Percentiles rank a stretch among this genome's conserved stretches.
Evolutionary conservation across 2,888 invertebrate genomes (phyloP).

Genomic region (Bellardia pandia): DNA sequence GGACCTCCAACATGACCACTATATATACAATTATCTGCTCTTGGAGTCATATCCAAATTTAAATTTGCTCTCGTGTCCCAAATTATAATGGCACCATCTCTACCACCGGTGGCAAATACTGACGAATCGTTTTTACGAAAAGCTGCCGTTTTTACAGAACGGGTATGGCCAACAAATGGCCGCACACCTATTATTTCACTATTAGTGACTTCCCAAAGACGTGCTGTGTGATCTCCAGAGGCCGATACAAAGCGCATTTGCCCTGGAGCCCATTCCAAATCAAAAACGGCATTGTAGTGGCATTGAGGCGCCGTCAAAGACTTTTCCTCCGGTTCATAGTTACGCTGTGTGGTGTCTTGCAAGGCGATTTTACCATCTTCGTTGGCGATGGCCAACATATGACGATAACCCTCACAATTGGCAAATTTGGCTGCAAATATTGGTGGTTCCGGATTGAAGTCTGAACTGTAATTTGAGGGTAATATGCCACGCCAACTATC

Average conservation of each 20-base stretch:
- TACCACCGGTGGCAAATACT: slow-evolving; percentile 93
- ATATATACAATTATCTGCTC: slow-evolving; percentile 89
- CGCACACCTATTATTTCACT: slow-evolving; percentile 84
- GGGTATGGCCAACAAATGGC: slow-evolving; percentile 90
- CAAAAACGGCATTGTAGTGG: slow-evolving; percentile 95
- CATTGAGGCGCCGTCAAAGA: slow-evolving; percentile 86
- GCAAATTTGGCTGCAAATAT: slow-evolving; percentile 93
- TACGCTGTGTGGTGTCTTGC: slow-evolving; percentile 85
- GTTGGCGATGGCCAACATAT: slow-evolving; percentile 92
- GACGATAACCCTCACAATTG: slow-evolving; percentile 87
- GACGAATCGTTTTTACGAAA: slow-evolving; percentile 89
- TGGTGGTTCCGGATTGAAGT: slow-evolving; percentile 88
- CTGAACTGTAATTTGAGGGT: slow-evolving; percentile 84
- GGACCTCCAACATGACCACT: slow-evolving; percentile 83
- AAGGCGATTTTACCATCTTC: slow-evolving; percentile 90
- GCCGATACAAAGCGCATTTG: slow-evolving; percentile 92
- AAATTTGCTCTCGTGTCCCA: slow-evolving; percentile 90
- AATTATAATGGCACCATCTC: slow-evolving; percentile 93
- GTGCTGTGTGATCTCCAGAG: slow-evolving; percentile 92
- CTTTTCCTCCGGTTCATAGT: slow-evolving; percentile 82
- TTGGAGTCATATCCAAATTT: slow-evolving; percentile 84
- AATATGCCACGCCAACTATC: slow-evolving; percentile 89
- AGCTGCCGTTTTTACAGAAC: slow-evolving; percentile 92
- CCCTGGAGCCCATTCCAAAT: slow-evolving; percentile 93
- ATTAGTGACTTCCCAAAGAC: slow-evolving; percentile 90